Evolutionary conservation across 2,113 vertebrate genomes (phyloP).

Genomic region (Colistium nudipinnis): DNA sequence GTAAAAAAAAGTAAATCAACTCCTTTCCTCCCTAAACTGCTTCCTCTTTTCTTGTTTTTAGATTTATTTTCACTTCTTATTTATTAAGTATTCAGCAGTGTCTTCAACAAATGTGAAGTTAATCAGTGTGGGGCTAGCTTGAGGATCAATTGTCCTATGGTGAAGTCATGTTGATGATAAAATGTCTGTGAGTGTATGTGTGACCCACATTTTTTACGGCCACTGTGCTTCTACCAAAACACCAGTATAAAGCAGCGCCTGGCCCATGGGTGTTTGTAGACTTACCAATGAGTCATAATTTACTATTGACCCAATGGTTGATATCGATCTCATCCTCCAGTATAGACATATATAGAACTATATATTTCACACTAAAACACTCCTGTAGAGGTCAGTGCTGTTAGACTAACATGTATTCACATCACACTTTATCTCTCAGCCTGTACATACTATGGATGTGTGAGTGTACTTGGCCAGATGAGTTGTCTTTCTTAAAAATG

Average conservation of each 20-base stretch:
- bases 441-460: constrained; percentile 79
- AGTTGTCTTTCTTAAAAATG: constrained; percentile 58
- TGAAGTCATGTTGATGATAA: constrained; percentile 28
- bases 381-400: constrained; percentile 55
- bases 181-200: constrained; percentile 17
- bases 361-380: constrained; percentile 61
- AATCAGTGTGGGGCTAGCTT: constrained; percentile 6
- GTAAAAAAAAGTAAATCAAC: not conserved
- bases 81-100: constrained; percentile 17
- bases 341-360: constrained; percentile 54
- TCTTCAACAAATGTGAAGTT: constrained; percentile 17
- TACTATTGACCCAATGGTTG: constrained; percentile 9
- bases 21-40: not conserved
- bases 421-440: constrained; percentile 56
- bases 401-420: constrained; percentile 37
- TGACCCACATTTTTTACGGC: constrained; percentile 11
- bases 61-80: not conserved
- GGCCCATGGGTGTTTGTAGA: constrained; percentile 29
- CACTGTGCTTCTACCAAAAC: constrained; percentile 52
- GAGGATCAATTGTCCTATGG: constrained; percentile 12
- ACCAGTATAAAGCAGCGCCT: constrained; percentile 41
- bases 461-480: constrained; percentile 60
- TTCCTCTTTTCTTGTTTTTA: not conserved
- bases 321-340: constrained; percentile 41
- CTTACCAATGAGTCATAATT: constrained; percentile 49